Percentiles rank a stretch among this genome's conserved stretches.
Evolutionary conservation across 2,888 invertebrate genomes (phyloP).

Genomic region (Terebella lapidaria): DNA sequence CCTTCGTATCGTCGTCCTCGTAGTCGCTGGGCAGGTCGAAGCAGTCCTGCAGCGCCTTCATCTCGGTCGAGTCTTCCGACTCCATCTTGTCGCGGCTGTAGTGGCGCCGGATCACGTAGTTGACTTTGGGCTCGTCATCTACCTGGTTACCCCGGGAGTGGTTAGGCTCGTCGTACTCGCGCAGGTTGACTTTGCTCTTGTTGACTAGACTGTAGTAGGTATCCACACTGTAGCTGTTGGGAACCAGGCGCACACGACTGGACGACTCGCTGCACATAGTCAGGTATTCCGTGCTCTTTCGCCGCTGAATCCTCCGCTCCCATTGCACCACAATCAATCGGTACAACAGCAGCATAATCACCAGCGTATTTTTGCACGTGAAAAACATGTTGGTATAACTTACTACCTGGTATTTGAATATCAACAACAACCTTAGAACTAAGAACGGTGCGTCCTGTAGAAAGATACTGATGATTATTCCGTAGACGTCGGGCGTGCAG

Average conservation of each 20-base stretch:
- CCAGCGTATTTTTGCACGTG: conserved; percentile 84
- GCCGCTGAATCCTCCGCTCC: conserved; percentile 9
- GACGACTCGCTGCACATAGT: conserved; percentile 9
- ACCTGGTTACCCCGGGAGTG: conserved; percentile 5
- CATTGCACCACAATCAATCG: conserved; percentile 50
- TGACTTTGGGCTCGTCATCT: not conserved
- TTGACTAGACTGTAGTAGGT: not conserved
- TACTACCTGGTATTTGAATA: conserved; percentile 74
- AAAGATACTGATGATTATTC: conserved; percentile 80
- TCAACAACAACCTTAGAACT: conserved; percentile 75
- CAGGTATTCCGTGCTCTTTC: not conserved
- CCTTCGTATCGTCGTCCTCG: not conserved
- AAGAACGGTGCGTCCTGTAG: conserved; percentile 81
- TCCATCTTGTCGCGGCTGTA: not conserved
- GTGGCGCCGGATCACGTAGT: conserved; percentile 15
- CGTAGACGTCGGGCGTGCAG: conserved; percentile 78
- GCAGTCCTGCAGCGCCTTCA: not conserved
- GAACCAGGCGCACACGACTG: conserved; percentile 7
- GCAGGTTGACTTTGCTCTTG: not conserved
- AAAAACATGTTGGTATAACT: conserved; percentile 96
- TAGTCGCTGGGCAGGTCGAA: not conserved
- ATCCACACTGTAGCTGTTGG: not conserved
- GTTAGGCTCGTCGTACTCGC: not conserved
- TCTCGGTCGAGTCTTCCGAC: not conserved
- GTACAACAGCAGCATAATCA: conserved; percentile 81